Evolutionary conservation across 2,888 invertebrate species (phyloP), one percentile per base, ranked within the genome.

Genomic region (Drosophila peninsularis): DNA sequence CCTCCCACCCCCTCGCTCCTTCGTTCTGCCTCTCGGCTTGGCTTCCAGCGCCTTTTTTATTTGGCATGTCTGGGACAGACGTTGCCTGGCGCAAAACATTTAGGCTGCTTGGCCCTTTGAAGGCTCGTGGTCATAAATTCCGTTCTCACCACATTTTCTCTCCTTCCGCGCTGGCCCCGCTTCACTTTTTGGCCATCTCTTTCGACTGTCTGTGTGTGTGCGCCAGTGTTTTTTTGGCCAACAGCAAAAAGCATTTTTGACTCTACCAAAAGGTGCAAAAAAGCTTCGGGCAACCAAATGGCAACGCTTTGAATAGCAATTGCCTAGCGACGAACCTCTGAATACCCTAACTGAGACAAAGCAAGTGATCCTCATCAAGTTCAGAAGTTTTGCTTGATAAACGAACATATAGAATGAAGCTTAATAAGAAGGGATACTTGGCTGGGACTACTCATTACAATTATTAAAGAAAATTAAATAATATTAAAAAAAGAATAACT

Each of bases 61-160:
- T 76, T 74, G 68, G 67, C 57, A 55, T 68, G 68, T 65, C 78
- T 62, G 65, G 72, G 41, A 57, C 45, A 58, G 71, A 62, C 60
- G 36, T 49, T 44, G 68, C 61, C 75, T 61, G 68, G 63, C 61
- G 64, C 73, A 77, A 77, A 75, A 68, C 78, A 75, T 75, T 75
- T 77, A 73, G 75, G 75, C 82, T 75, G 74, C 78, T 71, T 80
- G 88, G 90, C 75, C 89, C 90, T 88, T 86, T 79, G 80, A 79
- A 78, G 85, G 85, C 86, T 83, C 80, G 74, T 78, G 90, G 86
- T 88, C 78, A 90, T 90, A 89, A 90, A 89, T 89, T 90, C 85
- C 83, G 68, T 89, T 88, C 88, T 83, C 90, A 82, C 89, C 89
- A 88, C 90, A 90, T 82, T 89, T 82, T 65, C 80, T 52, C 66